Evolutionary conservation across 1,140 invertebrate species (phyloP).

Genomic region (Formica selysi): DNA sequence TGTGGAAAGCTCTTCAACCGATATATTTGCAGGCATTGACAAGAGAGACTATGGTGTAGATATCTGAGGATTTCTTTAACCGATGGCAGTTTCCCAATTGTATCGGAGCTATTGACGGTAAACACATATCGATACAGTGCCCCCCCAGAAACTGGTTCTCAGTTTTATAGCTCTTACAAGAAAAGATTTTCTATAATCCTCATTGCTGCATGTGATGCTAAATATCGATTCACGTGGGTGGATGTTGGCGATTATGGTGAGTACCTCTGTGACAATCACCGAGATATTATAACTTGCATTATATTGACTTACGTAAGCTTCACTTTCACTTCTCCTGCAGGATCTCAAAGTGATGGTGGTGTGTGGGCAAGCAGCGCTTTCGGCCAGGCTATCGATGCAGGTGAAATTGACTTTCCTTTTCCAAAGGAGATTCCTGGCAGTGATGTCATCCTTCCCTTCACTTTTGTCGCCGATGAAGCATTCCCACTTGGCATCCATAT

Average conservation of each 20-base stretch:
- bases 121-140: slow-evolving; percentile 4
- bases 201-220: slow-evolving; percentile 19
- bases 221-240: not conserved
- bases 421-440: not conserved
- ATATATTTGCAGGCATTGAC: not conserved
- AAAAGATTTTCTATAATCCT: no score
- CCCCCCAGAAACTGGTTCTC: slow-evolving; percentile 3
- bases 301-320: not conserved
- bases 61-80: not conserved
- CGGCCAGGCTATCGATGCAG: not conserved
- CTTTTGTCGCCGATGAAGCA: slow-evolving; percentile 14
- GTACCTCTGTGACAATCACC: not conserved
- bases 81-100: slow-evolving; percentile 20
- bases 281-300: not conserved
- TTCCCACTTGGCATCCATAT: not conserved
- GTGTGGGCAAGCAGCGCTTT: not conserved
- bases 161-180: not conserved
- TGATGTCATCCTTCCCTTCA: not conserved
- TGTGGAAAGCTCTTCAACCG: not conserved
- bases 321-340: not conserved
- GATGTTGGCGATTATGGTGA: not conserved
- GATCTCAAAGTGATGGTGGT: slow-evolving; percentile 11
- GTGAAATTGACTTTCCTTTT: slow-evolving; percentile 2
- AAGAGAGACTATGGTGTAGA: not conserved
- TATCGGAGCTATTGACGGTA: not conserved